Evolutionary conservation across 2,113 vertebrate species (phyloP), one percentile per base, ranked within the genome.

Genomic region (Galeopterus variegatus): DNA sequence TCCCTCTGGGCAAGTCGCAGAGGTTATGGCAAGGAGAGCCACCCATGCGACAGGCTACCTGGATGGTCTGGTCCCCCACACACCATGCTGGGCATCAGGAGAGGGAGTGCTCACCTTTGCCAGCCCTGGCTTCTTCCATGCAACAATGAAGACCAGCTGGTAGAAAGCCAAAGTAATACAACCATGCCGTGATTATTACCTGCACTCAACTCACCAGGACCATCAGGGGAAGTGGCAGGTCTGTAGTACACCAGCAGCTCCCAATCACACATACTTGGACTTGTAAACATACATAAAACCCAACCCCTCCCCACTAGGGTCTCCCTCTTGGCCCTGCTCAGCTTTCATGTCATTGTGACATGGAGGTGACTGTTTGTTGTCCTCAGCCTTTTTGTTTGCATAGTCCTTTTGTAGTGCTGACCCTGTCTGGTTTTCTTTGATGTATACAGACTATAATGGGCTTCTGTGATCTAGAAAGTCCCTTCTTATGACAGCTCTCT

Each of bases 221-320:
- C 6, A 26, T 26, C 67, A 62, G 64, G 56, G 33, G 10, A 67
- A 83, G 21, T 45, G 45, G 50, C 24, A 67, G 62, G 5, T 88
- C 5, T 73, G 19, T 23, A 56, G 19, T 60, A 52, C 14, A n/a
- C 10, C 5, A 82, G 60, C 4, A 17, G 41, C 10, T n/a, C 31
- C 70, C 70, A 64, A 0, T 31, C 14, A 11, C 1, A 3, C 8
- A 62, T 4, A 1, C 2, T 5, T n/a, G 11, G 26, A 48, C 31
- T 64, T 90, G 48, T 36, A 52, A 72, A 79, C 23, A 48, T 58
- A 36, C 4, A 56, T 3, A 70, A 70, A 84, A 52, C 15, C 18
- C 8, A 50, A 82, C 15, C 9, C 17, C 36, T 83, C 1, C 11
- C 19, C 19, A 64, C 48, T 23, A 69, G 24, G 19, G 3, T 52